Evolutionary conservation across 2,888 invertebrate genomes (phyloP).

Genomic region (Caenorhabditis zanzibari): DNA sequence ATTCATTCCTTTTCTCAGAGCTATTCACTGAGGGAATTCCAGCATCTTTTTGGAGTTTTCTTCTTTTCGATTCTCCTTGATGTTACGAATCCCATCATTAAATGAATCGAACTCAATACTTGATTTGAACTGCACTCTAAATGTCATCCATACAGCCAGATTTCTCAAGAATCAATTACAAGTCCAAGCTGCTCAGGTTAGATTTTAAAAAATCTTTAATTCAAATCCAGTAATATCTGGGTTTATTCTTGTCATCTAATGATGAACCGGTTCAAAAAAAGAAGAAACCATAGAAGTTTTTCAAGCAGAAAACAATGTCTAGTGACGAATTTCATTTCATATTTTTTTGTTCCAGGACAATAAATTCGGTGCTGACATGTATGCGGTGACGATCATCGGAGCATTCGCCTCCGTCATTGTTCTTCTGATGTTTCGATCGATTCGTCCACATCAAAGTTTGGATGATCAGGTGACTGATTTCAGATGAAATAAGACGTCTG

Average conservation of each 20-base stretch:
- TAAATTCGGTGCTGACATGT: constrained; percentile 64
- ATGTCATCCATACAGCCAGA: constrained; percentile 39
- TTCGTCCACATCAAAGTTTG: constrained; percentile 59
- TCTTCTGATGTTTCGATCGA: constrained; percentile 65
- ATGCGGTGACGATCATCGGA: constrained; percentile 66
- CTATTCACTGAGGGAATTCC: constrained; percentile 7
- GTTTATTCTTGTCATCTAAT: background rate
- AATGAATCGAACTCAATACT: constrained; percentile 31
- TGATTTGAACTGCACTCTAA: constrained; percentile 50
- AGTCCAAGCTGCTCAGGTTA: constrained; percentile 43
- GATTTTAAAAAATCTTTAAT: background rate
- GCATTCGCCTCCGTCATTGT: constrained; percentile 67
- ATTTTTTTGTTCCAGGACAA: constrained; percentile 46
- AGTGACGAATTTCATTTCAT: constrained; percentile 41
- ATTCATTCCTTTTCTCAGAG: constrained; percentile 17
- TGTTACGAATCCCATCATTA: constrained; percentile 23
- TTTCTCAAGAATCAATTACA: constrained; percentile 49
- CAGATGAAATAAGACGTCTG: background rate
- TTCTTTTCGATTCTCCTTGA: constrained; percentile 1
- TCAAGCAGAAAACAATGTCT: constrained; percentile 18
- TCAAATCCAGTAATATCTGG: too few species aligned
- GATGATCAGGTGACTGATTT: constrained; percentile 62
- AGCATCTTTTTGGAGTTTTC: constrained; percentile 5
- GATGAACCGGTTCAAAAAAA: constrained; percentile 7
- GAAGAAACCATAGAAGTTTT: constrained; percentile 26